These are phyloP conservation scores for Hucho hucho DNA, from an alignment of 2,113 vertebrate species.

Conservation along the genomic window DNA sequence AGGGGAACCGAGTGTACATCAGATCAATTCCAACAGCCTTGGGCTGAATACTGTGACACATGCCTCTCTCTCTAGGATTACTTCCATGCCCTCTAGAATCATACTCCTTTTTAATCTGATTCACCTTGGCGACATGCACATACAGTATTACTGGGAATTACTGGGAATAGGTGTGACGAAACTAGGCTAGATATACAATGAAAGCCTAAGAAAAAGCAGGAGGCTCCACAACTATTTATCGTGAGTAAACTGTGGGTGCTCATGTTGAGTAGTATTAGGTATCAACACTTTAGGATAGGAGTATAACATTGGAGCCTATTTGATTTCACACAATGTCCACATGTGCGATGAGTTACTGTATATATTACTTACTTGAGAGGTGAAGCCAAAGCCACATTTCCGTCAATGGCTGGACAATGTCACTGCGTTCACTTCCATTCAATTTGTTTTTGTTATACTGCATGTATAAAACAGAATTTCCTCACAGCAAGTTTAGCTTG, in stretches of 20 bases:
- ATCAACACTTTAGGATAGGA: not conserved
- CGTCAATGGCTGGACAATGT: not conserved
- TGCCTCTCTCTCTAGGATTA: conserved; percentile 47
- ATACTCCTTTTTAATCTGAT: conserved; percentile 52
- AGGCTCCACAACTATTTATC: conserved; percentile 16
- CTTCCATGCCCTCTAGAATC: conserved; percentile 33
- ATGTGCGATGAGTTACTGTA: conserved; percentile 36
- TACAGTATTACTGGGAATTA: conserved; percentile 48
- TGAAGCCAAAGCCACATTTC: conserved; percentile 29
- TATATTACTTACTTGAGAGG: conserved; percentile 25
- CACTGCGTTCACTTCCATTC: conserved; percentile 19
- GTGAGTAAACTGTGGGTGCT: conserved; percentile 5
- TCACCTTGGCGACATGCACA: conserved; percentile 42
- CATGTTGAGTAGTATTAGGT: conserved; percentile 1
- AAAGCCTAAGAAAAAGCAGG: conserved; percentile 1
- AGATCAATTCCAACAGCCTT: conserved; percentile 56
- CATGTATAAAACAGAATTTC: conserved; percentile 19
- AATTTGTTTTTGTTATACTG: conserved; percentile 27
- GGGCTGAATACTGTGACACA: conserved; percentile 51
- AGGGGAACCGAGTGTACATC: conserved; percentile 49
- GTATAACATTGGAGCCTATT: not conserved
- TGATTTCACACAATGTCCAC: conserved; percentile 31
- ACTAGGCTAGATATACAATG: conserved; percentile 21
- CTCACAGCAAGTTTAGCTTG: not conserved
- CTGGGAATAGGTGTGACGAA: conserved; percentile 48